Percentiles rank a stretch among this genome's conserved stretches.
Conservation (phyloP, 2,888 invertebrate genomes). For the Omphaloscelis lunosa region DNA sequence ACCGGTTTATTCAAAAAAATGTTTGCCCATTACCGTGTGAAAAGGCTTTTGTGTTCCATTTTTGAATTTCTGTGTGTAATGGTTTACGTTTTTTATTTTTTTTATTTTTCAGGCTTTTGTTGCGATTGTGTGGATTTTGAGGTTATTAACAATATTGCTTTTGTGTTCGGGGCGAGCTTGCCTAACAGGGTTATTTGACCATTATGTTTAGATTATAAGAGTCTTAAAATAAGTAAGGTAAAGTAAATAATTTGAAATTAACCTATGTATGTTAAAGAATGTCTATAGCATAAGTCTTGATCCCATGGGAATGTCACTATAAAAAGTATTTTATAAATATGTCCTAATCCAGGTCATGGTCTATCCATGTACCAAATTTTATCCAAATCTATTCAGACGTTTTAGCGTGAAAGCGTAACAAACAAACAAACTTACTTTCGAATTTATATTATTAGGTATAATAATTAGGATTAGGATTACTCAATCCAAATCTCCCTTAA, state of each 20-base stretch:
- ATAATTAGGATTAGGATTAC: background rate
- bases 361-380: no score
- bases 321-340: no score
- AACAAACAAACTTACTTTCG: no score
- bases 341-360: no score
- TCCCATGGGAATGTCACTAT: no score
- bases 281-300: no score
- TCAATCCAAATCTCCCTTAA: background rate
- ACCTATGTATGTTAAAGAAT: no score
- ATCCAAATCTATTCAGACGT: no score
- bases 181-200: background rate
- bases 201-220: background rate
- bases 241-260: background rate
- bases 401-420: no score
- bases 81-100: constrained; percentile 8
- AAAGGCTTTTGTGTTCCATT: constrained; percentile 35
- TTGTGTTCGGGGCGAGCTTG: background rate
- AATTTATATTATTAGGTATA: no score
- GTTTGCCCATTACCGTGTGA: constrained; percentile 31
- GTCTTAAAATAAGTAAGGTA: no score
- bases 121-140: constrained; percentile 4
- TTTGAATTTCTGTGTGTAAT: constrained; percentile 32
- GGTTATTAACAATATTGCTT: constrained; percentile 19
- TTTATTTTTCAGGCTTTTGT: constrained; percentile 21
- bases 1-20: constrained; percentile 41